Evolutionary conservation across 92 coral and sea anemone species (phyloP).

Genomic region (Parazoanthus atlanticus): DNA sequence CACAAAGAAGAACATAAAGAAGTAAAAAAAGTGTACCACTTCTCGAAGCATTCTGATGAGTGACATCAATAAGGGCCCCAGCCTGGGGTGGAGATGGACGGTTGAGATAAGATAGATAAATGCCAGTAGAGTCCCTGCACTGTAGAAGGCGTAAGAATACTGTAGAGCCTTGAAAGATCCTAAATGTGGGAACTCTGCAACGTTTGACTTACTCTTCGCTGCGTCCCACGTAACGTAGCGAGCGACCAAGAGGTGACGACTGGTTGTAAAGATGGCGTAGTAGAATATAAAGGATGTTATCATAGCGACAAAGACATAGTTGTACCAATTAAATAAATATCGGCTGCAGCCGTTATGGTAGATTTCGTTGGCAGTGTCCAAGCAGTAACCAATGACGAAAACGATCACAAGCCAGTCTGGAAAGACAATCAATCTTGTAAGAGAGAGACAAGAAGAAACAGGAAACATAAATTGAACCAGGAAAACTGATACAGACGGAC

Average conservation of each 20-base stretch:
- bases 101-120: too few species aligned
- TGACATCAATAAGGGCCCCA: too few species aligned
- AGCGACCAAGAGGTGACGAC: background rate
- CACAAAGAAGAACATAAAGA: constrained; percentile 40
- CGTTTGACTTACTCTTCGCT: background rate
- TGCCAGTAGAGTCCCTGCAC: constrained; percentile 11
- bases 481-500: background rate
- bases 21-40: constrained; percentile 34
- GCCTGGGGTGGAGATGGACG: too few species aligned
- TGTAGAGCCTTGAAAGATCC: background rate
- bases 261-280: constrained; percentile 6
- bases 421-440: too few species aligned
- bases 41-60: constrained; percentile 9
- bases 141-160: constrained; percentile 35
- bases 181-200: background rate
- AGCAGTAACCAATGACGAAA: background rate
- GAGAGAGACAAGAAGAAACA: constrained; percentile 11
- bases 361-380: constrained; percentile 39
- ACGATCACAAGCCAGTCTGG: background rate
- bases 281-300: constrained; percentile 32
- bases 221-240: background rate
- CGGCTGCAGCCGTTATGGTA: constrained; percentile 13
- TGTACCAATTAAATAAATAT: too few species aligned
- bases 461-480: background rate
- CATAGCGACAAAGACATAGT: constrained; percentile 23